A percentile compares a stretch with the other conserved stretches of the same genome.
phyloP scores from a whole-genome alignment of 2,888 invertebrate genomes.

The Heliconius ismenius region DNA sequence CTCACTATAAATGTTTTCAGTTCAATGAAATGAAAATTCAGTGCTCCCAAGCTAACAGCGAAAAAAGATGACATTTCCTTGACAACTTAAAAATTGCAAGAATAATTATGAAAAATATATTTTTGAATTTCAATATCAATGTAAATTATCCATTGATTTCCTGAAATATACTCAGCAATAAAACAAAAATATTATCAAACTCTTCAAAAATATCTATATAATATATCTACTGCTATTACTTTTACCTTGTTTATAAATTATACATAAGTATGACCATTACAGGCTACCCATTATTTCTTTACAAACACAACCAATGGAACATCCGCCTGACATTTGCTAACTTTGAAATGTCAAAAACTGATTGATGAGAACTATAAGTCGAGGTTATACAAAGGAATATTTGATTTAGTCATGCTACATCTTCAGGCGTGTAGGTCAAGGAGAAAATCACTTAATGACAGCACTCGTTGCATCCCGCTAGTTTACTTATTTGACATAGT shows the following conservation, averaged over 20 bases:
- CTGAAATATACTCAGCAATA: no score
- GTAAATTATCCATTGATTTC: no score
- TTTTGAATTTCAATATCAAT: neutral
- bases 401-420: constrained; percentile 40
- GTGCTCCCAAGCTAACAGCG: no score
- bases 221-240: neutral
- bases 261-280: neutral
- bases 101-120: neutral
- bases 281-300: no score
- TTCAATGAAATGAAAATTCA: neutral
- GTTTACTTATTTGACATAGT: constrained; percentile 1
- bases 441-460: constrained; percentile 22
- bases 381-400: constrained; percentile 31
- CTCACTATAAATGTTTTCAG: neutral
- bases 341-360: constrained; percentile 15
- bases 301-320: neutral
- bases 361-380: constrained; percentile 38
- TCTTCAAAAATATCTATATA: no score
- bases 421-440: constrained; percentile 22
- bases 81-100: neutral
- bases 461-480: constrained; percentile 19
- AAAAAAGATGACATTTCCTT: no score
- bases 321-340: constrained; percentile 10
- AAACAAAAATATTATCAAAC: neutral
- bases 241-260: neutral